Evolutionary conservation across 2,888 invertebrate species (phyloP), one percentile per base, ranked within the genome.

Genomic region (Macrosiphum euphorbiae): DNA sequence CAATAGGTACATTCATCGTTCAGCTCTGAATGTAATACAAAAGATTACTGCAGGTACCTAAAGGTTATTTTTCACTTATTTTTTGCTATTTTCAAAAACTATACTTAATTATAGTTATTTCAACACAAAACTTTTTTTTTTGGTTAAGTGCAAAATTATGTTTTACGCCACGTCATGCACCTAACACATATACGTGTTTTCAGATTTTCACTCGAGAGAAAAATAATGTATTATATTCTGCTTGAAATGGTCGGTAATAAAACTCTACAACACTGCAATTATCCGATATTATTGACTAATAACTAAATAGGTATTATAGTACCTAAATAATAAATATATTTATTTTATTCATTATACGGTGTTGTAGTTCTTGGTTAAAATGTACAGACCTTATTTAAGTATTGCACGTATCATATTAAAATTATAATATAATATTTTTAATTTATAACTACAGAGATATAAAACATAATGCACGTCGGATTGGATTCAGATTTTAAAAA

Each of bases 91-190:
- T 86, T 47, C 26, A n/a, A 86, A 86, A 47, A 50, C 7, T 86
- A 47, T 86, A 86, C 35, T 85, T 85, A 85, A 85, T 85, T 44
- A 28, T 28, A 86, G 35, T 86, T 86, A 86, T 86, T 47, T 86
- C n/a, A 86, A 86, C 44, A 85, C n/a, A 8, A 47, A 7, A 86
- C n/a, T 44, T 86, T 47, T 86, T 44, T 44, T 78, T 86, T 47
- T 86, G 47, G 47, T 50, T n/a, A 86, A 86, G 86, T 86, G 86
- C 86, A 86, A 86, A 86, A 86, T 44, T 47, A 86, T 86, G 86
- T 86, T 86, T n/a, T 16, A 85, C 85, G 44, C 13, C 13, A 44
- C 44, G 5, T 44, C 44, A 85, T 85, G 44, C 28, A 28, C 85
- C 44, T 85, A 44, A 44, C 35, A 35, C 44, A 44, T 26, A 44